Base-by-base conservation (phyloP, 2,797 vertebrate species). In the Taeniopygia guttata region DNA sequence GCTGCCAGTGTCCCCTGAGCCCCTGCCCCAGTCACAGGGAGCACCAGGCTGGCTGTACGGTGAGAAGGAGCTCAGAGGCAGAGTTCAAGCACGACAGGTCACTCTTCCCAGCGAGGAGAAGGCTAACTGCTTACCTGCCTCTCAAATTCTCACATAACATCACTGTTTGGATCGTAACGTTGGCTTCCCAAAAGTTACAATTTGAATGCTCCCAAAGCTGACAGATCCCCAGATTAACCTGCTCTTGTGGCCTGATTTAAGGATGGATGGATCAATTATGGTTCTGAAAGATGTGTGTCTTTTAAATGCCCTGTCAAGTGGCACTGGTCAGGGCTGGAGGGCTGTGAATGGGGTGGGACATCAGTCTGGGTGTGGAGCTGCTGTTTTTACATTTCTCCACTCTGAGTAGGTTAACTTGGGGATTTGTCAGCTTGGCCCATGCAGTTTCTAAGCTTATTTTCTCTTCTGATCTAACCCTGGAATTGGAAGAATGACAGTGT, bases 231-330 rank as follows among this genome's bases (percentile, higher is more conserved):
- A 46, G 5, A 18, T 42, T 60, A 91, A 77, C 34, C 63, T 82
- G 38, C 63, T 70, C 2, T 21, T 38, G 32, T 64, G 30, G 27
- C 9, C 55, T 54, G 21, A 54, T 66, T 45, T 52, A 59, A 68
- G 43, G 22, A 67, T 29, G 10, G 27, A 22, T 26, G 4, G 29
- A 34, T 26, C 20, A 17, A 1, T 46, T 4, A 1, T 0, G 6
- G 15, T 34, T 51, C 46, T 73, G 42, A 82, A 62, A 52, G 40
- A 40, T 58, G 15, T 16, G 11, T 68, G 25, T 34, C 13, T 77
- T 40, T 38, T 26, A 68, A 2, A 7, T 30, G 13, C 27, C 21
- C 52, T 55, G 40, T 42, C 4, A 17, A 10, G 38, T 63, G 45
- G 30, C 25, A 16, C 14, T 29, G 20, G 22, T 66, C 27, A 18